phyloP scores from a whole-genome alignment of 2,888 invertebrate species.

The Cheilosia impressa region DNA sequence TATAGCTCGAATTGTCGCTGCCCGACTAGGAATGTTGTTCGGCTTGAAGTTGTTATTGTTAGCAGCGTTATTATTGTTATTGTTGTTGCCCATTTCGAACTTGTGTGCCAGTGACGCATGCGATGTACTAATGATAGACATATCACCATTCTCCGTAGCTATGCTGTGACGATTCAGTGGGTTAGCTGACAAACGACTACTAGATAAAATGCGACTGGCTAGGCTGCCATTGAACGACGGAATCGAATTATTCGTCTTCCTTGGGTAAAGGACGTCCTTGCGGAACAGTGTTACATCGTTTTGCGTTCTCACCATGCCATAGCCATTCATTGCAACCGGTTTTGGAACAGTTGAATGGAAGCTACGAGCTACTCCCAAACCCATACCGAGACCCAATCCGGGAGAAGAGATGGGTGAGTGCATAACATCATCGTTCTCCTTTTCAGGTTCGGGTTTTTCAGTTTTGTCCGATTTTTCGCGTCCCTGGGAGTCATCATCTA shows the following conservation, averaged over 20 bases:
- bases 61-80: constrained; percentile 9
- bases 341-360: constrained; percentile 43
- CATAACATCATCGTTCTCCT: constrained; percentile 49
- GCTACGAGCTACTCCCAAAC: constrained; percentile 10
- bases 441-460: constrained; percentile 57
- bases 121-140: constrained; percentile 19
- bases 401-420: constrained; percentile 1
- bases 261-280: constrained; percentile 80
- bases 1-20: constrained; percentile 55
- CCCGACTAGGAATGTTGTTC: constrained; percentile 31
- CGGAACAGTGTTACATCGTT: constrained; percentile 78
- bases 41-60: constrained; percentile 45
- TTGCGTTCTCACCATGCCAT: constrained; percentile 53
- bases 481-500: constrained; percentile 53
- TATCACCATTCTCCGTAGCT: constrained; percentile 54
- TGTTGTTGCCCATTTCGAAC: constrained; percentile 41
- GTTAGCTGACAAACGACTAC: constrained; percentile 16
- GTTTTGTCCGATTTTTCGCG: constrained; percentile 14
- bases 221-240: constrained; percentile 27
- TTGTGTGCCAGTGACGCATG: constrained; percentile 27
- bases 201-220: constrained; percentile 28
- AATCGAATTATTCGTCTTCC: constrained; percentile 80
- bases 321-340: constrained; percentile 46
- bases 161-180: constrained; percentile 41
- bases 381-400: background rate